A percentile compares a stretch with the other conserved stretches of the same genome.
Conservation (phyloP, 2,113 vertebrate species). For the Silurus glanis region DNA sequence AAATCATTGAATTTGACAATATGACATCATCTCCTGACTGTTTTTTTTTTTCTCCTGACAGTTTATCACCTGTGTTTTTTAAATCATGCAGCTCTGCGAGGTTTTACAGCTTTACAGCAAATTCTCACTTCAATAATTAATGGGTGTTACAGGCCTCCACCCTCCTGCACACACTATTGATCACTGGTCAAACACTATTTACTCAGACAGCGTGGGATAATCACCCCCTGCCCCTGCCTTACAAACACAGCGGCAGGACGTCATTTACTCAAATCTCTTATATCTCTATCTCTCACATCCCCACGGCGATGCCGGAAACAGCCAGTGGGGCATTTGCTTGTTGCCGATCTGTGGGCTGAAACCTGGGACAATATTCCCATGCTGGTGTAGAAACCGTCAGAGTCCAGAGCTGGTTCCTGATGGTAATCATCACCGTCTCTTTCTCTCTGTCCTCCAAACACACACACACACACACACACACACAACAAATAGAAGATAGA, state of each 20-base stretch:
- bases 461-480: too few species aligned
- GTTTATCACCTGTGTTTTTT: background rate
- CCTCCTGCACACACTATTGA: background rate
- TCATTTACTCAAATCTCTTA: constrained; percentile 24
- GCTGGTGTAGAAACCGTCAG: constrained; percentile 35
- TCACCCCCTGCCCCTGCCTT: background rate
- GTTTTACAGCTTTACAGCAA: background rate
- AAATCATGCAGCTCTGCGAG: background rate
- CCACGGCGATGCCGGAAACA: background rate
- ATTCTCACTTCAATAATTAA: constrained; percentile 8
- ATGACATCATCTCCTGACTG: too few species aligned
- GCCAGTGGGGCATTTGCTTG: background rate
- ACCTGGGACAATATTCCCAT: constrained; percentile 42
- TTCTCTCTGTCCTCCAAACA: background rate
- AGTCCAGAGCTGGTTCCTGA: constrained; percentile 40
- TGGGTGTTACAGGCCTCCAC: background rate
- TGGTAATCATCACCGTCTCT: constrained; percentile 35
- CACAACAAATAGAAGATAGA: constrained; percentile 4
- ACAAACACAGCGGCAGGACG: background rate
- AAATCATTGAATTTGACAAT: too few species aligned
- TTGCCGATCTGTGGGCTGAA: constrained; percentile 24
- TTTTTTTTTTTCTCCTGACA: too few species aligned
- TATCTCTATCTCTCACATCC: background rate
- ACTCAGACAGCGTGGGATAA: background rate
- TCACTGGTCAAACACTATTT: constrained; percentile 18